These are phyloP conservation scores for Calycopis cecrops DNA, from an alignment of 1,140 invertebrate genomes.

Conservation along the genomic window DNA sequence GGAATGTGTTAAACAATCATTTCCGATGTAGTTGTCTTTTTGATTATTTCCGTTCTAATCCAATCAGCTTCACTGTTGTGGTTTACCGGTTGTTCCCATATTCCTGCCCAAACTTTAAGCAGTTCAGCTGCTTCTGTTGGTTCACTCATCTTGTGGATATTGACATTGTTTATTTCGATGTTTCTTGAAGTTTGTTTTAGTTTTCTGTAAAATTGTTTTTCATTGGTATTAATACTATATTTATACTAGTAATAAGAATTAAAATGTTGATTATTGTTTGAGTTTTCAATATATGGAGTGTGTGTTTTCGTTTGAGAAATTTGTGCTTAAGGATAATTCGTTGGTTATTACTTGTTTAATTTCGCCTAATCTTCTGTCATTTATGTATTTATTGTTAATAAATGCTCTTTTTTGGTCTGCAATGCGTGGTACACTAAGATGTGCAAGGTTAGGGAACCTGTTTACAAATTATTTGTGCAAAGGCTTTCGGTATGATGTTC, in stretches of 20 bases:
- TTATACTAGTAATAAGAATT: not conserved
- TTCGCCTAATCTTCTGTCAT: not conserved
- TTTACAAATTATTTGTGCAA: slow-evolving; percentile 22
- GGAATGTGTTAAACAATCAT: not conserved
- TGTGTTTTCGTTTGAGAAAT: not conserved
- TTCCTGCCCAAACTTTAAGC: too few species aligned
- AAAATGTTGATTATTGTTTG: too few species aligned
- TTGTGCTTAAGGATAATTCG: not conserved
- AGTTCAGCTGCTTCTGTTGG: too few species aligned
- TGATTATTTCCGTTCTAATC: not conserved
- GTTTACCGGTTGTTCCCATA: too few species aligned
- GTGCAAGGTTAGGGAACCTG: slow-evolving; percentile 16
- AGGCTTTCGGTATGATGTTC: slow-evolving; percentile 21
- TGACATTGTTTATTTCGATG: too few species aligned
- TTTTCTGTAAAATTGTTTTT: slow-evolving; percentile 28
- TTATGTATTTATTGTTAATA: slow-evolving; percentile 18
- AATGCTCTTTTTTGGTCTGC: slow-evolving; percentile 28
- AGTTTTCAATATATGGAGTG: not conserved
- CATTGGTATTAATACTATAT: slow-evolving; percentile 20
- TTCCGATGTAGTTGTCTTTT: not conserved
- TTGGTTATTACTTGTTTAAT: not conserved
- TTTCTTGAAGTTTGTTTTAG: slow-evolving; percentile 11
- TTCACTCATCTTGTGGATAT: too few species aligned
- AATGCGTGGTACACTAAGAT: slow-evolving; percentile 27
- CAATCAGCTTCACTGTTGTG: not conserved